Percentiles rank a stretch among this genome's conserved stretches.
Evolutionary conservation across 2,888 invertebrate species (phyloP).

Genomic region (Euclidia mi): DNA sequence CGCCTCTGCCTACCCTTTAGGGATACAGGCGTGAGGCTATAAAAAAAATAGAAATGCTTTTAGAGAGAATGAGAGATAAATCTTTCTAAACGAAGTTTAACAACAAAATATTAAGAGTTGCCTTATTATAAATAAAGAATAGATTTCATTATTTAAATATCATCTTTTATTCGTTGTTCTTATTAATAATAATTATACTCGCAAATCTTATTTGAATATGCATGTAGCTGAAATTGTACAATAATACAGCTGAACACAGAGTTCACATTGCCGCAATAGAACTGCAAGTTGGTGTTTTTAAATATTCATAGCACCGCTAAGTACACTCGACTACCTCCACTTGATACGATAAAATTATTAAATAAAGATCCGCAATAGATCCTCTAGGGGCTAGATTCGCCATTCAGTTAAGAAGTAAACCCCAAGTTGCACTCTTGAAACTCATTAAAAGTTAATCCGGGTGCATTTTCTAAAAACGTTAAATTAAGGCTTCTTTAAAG

Average conservation of each 20-base stretch:
- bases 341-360: conserved; percentile 56
- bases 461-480: conserved; percentile 87
- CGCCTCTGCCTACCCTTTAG: no score
- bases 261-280: neutral
- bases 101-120: no score
- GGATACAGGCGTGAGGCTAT: no score
- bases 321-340: conserved; percentile 5
- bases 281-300: conserved; percentile 4
- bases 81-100: no score
- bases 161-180: no score
- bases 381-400: conserved; percentile 65
- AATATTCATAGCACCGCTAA: conserved; percentile 9
- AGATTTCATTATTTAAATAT: no score
- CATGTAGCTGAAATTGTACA: neutral
- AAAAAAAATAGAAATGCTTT: no score
- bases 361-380: conserved; percentile 64
- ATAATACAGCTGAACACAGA: neutral
- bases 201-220: neutral
- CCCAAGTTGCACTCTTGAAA: conserved; percentile 84
- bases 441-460: conserved; percentile 89
- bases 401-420: conserved; percentile 85
- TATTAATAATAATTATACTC: no score
- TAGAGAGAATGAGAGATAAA: no score
- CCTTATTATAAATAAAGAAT: no score
- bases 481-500: conserved; percentile 85